phyloP scores from a whole-genome alignment of 2,113 vertebrate species.

The Xiphias gladius region DNA sequence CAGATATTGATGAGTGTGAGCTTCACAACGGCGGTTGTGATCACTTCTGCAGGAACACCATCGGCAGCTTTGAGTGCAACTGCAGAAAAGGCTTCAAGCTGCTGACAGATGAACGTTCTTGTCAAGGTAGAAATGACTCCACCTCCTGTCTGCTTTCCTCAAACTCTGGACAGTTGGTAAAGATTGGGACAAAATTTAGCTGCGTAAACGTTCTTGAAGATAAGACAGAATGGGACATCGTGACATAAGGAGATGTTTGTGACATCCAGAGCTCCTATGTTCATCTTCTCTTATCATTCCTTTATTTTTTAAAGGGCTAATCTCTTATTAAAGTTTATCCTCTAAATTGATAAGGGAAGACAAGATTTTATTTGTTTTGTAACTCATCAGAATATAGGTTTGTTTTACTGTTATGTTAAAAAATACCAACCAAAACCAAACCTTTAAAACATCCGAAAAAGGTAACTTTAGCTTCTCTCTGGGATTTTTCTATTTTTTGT shows the following conservation, averaged over 20 bases:
- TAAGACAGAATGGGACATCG: too few relatives aligned
- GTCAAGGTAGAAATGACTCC: constrained; percentile 90
- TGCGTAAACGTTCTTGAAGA: too few relatives aligned
- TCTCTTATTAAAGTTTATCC: not conserved
- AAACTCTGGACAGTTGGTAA: not conserved
- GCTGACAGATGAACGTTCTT: constrained; percentile 95
- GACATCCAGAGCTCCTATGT: too few relatives aligned
- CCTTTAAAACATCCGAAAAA: too few relatives aligned
- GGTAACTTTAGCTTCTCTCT: too few relatives aligned
- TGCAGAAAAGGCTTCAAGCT: constrained; percentile 98
- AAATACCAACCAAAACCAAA: not conserved
- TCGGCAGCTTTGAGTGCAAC: constrained; percentile 98
- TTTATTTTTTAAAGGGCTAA: not conserved
- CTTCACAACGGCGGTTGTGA: constrained; percentile 93
- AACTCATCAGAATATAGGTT: not conserved
- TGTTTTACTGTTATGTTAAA: too few relatives aligned
- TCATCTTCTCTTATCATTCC: not conserved
- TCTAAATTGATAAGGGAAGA: not conserved
- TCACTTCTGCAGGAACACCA: constrained; percentile 97
- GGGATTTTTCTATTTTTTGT: too few relatives aligned
- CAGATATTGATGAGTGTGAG: constrained; percentile 98
- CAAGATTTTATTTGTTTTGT: not conserved
- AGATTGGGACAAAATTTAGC: too few relatives aligned
- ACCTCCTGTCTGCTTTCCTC: not conserved
- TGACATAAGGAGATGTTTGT: not conserved